Evolutionary conservation across 2,113 vertebrate genomes (phyloP), one percentile per base, ranked within the genome.

Genomic region (Apaloderma vittatum): DNA sequence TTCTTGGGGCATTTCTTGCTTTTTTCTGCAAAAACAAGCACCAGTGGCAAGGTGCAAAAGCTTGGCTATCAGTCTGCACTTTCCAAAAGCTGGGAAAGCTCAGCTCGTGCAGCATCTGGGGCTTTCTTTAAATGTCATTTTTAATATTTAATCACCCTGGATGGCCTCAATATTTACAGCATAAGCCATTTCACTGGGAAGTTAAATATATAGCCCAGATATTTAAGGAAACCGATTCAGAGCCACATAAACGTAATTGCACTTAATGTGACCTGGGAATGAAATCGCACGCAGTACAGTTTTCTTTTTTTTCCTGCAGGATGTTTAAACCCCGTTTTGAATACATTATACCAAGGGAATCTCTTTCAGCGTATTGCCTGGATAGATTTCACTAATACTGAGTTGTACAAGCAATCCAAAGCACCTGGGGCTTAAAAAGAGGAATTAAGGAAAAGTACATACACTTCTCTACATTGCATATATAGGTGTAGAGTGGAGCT

Each of bases 201-300:
- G 77, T 84, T 95, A 89, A 96, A 94, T 82, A 59, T 59, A 89
- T 45, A 75, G 75, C 77, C 61, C 37, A 23, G 83, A 90, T 75
- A 75, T 95, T 88, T 93, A 51, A 88, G 73, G 95, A 96, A 97
- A 72, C 73, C 70, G 73, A 88, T 30, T 91, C 62, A 89, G 74
- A 96, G 90, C 57, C 81, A 76, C 91, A 94, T 49, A 52, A 94
- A 97, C 71, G 88, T 73, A 90, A 92, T 71, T 90, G 65, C 74
- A 83, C 52, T 74, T 73, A 76, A 81, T 23, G 27, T 93, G 74
- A 92, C 52, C 82, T 79, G 70, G 88, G 92, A 90, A 87, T 29
- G 51, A 70, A 90, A 63, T 67, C 10, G 5, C 46, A 45, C 12
- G 2, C 2, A 2, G 43, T 11, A 59, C 34, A 19, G 54, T 63